phyloP scores from a whole-genome alignment of 2,888 invertebrate species.

The Nomada hirtipes region DNA sequence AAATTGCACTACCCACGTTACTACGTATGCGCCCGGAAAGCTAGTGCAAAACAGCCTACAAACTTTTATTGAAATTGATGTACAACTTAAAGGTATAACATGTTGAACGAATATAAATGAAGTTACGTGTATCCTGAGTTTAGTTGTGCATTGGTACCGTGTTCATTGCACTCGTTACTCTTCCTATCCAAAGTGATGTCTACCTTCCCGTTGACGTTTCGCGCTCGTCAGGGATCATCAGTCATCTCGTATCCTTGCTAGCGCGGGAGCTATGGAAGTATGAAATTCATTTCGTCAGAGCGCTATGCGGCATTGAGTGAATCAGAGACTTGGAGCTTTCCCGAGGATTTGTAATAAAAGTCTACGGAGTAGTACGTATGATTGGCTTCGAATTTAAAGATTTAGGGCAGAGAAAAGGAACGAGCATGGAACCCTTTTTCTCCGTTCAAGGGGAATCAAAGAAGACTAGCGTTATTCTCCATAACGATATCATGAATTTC shows the following conservation, averaged over 20 bases:
- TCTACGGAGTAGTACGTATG: background rate
- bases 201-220: conserved; percentile 39
- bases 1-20: background rate
- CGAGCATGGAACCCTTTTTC: too few relatives aligned
- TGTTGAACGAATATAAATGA: conserved; percentile 4
- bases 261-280: background rate
- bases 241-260: conserved; percentile 28
- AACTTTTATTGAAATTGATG: background rate
- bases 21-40: background rate
- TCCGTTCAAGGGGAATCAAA: background rate
- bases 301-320: background rate
- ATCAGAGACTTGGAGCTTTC: conserved; percentile 2
- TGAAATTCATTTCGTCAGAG: conserved; percentile 29
- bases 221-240: conserved; percentile 34
- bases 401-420: background rate
- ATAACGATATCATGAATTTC: conserved; percentile 30
- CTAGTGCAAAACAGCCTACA: background rate
- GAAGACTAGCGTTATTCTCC: background rate
- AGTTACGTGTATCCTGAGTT: background rate
- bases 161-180: conserved; percentile 24
- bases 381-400: background rate
- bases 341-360: conserved; percentile 12
- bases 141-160: background rate
- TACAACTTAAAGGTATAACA: background rate
- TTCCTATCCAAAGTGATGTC: background rate